Conservation (phyloP, 2,888 invertebrate genomes). For the Carabus problematicus region DNA sequence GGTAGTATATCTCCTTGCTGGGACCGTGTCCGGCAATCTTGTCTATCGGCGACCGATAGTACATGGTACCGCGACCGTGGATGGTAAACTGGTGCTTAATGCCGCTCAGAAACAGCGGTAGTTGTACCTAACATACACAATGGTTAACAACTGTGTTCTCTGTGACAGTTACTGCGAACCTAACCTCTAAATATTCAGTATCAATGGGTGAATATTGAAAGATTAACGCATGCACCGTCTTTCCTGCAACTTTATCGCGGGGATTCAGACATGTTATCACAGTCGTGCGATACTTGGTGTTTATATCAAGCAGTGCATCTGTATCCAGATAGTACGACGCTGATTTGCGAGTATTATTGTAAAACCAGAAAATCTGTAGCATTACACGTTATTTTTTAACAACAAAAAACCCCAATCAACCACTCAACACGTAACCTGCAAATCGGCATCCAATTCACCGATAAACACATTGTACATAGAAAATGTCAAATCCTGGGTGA, state of each 20-base stretch:
- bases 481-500: neutral
- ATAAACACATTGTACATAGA: conserved; percentile 17
- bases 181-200: neutral
- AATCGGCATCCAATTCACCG: conserved; percentile 20
- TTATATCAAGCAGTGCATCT: neutral
- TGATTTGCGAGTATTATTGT: conserved; percentile 18
- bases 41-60: conserved; percentile 9
- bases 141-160: neutral
- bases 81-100: neutral
- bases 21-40: neutral
- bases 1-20: neutral
- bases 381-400: neutral
- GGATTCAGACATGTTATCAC: conserved; percentile 23
- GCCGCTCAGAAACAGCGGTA: conserved; percentile 16
- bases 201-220: conserved; percentile 20
- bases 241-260: neutral
- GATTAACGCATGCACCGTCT: neutral
- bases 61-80: neutral
- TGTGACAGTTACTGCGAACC: conserved; percentile 8
- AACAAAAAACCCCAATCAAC: neutral
- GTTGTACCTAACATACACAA: neutral
- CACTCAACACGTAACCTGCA: too few relatives aligned
- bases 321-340: conserved; percentile 10
- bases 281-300: neutral
- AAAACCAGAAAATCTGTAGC: conserved; percentile 21